phyloP scores from a whole-genome alignment of 2,888 invertebrate genomes.

The Galerucella pusilla region DNA sequence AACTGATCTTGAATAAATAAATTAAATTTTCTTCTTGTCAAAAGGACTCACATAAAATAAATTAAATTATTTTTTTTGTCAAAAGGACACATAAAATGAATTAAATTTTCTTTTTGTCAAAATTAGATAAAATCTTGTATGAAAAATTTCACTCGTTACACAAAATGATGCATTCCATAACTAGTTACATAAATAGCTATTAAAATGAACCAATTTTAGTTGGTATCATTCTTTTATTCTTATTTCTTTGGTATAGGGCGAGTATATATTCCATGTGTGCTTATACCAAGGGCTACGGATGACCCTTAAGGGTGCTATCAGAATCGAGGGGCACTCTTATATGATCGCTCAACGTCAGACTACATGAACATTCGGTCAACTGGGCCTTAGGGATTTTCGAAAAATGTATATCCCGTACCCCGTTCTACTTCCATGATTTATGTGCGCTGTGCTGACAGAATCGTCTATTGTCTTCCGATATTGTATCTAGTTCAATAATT shows the following conservation, averaged over 20 bases:
- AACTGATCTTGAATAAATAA: too few relatives aligned
- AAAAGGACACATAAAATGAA: too few relatives aligned
- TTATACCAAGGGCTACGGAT: slow-evolving; percentile 37
- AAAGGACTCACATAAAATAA: too few relatives aligned
- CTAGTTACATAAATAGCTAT: too few relatives aligned
- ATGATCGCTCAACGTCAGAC: slow-evolving; percentile 58
- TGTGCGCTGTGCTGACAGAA: slow-evolving; percentile 26
- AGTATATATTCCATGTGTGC: slow-evolving; percentile 37
- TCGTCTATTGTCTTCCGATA: slow-evolving; percentile 14
- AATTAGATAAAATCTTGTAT: too few relatives aligned
- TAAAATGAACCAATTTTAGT: background rate
- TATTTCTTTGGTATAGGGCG: slow-evolving; percentile 33
- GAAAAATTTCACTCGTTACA: too few relatives aligned
- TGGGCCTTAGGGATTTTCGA: slow-evolving; percentile 54
- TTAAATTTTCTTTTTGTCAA: too few relatives aligned
- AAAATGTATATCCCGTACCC: slow-evolving; percentile 37
- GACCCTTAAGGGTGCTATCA: slow-evolving; percentile 47
- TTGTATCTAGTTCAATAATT: slow-evolving; percentile 4
- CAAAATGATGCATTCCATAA: too few relatives aligned
- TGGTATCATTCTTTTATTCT: slow-evolving; percentile 28
- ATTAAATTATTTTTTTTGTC: too few relatives aligned
- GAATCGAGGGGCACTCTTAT: slow-evolving; percentile 42
- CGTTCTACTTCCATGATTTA: slow-evolving; percentile 40
- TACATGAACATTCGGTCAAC: slow-evolving; percentile 59
- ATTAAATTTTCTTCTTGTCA: too few relatives aligned